Evolutionary conservation across 2,113 vertebrate species (phyloP).

Genomic region (Rhea pennata): DNA sequence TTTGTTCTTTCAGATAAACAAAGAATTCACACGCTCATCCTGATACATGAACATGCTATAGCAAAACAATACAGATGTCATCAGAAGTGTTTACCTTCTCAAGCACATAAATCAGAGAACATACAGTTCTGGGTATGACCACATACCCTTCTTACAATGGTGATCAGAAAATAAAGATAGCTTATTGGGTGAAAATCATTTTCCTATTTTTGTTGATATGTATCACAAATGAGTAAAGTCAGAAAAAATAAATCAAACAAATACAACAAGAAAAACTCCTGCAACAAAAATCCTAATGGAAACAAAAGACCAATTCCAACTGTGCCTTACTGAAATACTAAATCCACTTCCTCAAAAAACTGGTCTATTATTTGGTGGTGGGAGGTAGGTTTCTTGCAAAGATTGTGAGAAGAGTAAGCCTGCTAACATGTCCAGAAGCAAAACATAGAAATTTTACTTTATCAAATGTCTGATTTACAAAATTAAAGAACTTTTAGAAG

Average conservation of each 20-base stretch:
- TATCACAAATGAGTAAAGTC: not conserved
- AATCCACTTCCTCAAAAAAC: not conserved
- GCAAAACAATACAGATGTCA: not conserved
- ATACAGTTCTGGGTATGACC: not conserved
- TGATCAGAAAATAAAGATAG: not conserved
- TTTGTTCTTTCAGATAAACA: not conserved
- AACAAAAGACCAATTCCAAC: not conserved
- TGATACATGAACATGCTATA: not conserved
- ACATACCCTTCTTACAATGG: too few relatives aligned
- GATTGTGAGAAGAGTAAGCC: not conserved
- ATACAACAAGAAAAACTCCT: not conserved
- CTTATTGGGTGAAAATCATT: not conserved
- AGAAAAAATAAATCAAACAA: not conserved
- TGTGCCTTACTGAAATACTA: not conserved
- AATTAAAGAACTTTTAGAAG: not conserved
- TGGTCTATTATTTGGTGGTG: not conserved
- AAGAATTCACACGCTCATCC: not conserved
- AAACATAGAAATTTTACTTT: not conserved
- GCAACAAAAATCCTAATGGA: not conserved
- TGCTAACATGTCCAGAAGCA: not conserved
- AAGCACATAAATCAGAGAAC: not conserved
- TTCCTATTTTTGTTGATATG: not conserved
- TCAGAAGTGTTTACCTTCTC: not conserved
- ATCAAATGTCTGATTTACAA: not conserved
- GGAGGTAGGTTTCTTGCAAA: not conserved